Evolutionary conservation across 2,888 invertebrate genomes (phyloP), one percentile per base, ranked within the genome.

Genomic region (Amblyteles armatorius): DNA sequence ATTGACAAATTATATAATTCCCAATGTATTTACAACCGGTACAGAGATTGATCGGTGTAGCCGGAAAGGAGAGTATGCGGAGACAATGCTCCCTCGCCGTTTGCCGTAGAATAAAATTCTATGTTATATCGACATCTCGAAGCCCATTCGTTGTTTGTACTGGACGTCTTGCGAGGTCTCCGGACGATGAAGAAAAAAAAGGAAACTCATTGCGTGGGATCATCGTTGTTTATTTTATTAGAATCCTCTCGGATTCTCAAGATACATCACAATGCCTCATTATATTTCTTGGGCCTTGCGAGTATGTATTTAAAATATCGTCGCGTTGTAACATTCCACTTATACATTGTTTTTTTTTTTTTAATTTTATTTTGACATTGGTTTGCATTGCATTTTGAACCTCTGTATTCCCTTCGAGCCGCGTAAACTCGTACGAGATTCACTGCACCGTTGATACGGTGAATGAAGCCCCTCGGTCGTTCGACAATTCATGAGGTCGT

Each of bases 261-360:
- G 84, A 88, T 91, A 91, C 90, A 91, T 87, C 69, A 77, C 44
- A 77, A 76, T 69, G 33, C 48, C 40, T 19, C 77, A n/a, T 72
- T 33, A 79, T 71, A 63, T 73, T 69, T 48, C 50, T 63, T 67
- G 79, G 69, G 74, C 69, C 77, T 79, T 48, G 67, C 48, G 63
- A 60, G 84, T 88, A 88, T 83, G 88, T 91, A 91, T 90, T 91
- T 91, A 90, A 91, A 91, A 91, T 91, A 91, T 90, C 77, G 81
- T 88, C 85, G 88, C 83, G 72, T 83, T 63, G 60, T 83, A 85
- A 85, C 87, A 87, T 84, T 87, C 89, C 74, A 79, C 86, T 88
- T 76, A 83, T 84, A 88, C 71, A 78, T 80, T 48, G 55, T 60
- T 60, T 26, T 26, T 26, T 26, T 57, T 60, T 50, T 65, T 68